Evolutionary conservation across 2,888 invertebrate species (phyloP).

Genomic region (Noctua janthina): DNA sequence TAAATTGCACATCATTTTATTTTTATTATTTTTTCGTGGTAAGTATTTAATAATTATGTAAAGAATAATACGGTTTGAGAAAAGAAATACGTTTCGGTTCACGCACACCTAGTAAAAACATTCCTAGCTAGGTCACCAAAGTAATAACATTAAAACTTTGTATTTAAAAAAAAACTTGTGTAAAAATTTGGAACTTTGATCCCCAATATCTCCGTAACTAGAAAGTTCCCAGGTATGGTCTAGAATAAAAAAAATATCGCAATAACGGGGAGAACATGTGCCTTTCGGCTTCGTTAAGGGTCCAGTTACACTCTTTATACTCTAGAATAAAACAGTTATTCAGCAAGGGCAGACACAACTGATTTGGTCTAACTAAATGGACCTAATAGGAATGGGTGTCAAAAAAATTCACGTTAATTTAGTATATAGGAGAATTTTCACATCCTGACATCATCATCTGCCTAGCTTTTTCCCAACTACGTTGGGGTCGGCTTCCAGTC

Average conservation of each 20-base stretch:
- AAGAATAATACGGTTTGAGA: background rate
- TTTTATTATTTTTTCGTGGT: slow-evolving; percentile 32
- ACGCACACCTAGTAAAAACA: background rate
- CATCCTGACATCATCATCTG: background rate
- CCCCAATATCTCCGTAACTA: no score
- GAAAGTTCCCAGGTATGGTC: no score
- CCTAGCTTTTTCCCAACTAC: background rate
- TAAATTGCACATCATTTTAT: slow-evolving; percentile 20
- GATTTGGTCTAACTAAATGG: background rate
- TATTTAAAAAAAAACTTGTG: no score
- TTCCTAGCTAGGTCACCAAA: background rate
- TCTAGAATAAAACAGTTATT: background rate
- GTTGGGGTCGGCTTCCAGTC: background rate
- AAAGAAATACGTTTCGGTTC: background rate
- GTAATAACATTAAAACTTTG: no score
- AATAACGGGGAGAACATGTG: no score
- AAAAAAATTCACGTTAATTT: background rate
- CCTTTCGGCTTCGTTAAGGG: no score
- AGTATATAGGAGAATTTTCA: background rate
- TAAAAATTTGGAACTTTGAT: no score
- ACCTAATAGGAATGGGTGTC: background rate
- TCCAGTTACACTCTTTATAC: background rate
- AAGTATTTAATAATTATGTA: slow-evolving; percentile 6
- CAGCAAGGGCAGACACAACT: background rate
- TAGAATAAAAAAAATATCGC: no score